Percentiles rank a stretch among this genome's conserved stretches.
Evolutionary conservation across 1,140 invertebrate genomes (phyloP).

Genomic region (Drosophila dunni): DNA sequence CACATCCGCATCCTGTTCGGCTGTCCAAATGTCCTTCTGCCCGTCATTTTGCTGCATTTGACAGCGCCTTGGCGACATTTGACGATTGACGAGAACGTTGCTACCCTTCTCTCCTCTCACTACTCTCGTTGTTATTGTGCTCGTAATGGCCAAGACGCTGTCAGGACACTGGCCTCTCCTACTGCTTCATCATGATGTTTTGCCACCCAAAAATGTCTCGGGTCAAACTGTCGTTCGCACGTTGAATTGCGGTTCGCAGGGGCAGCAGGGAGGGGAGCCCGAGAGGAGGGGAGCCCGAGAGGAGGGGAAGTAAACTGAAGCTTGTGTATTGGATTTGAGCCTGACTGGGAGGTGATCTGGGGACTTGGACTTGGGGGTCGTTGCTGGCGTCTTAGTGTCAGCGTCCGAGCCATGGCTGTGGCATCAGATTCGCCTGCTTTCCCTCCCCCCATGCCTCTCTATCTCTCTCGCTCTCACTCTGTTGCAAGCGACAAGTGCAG

Average conservation of each 20-base stretch:
- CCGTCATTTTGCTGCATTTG: conserved; percentile 75
- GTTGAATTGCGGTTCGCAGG: conserved; percentile 73
- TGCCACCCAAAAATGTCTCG: conserved; percentile 66
- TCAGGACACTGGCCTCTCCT: conserved; percentile 7
- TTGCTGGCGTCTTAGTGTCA: conserved; percentile 77
- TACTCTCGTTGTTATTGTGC: conserved; percentile 55
- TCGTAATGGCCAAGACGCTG: conserved; percentile 68
- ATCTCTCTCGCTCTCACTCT: conserved; percentile 3
- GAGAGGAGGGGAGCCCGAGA: background rate
- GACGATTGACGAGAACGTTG: conserved; percentile 84
- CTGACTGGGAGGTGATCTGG: conserved; percentile 52
- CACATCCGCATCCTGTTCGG: conserved; percentile 35
- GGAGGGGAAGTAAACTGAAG: conserved; percentile 25
- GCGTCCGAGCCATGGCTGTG: conserved; percentile 69
- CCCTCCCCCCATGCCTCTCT: conserved; percentile 2
- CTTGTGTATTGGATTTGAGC: conserved; percentile 77
- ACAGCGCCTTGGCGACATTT: conserved; percentile 82
- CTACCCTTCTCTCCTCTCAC: background rate
- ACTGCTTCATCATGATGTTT: conserved; percentile 42
- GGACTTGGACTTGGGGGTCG: conserved; percentile 37
- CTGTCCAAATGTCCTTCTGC: conserved; percentile 40
- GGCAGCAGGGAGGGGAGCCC: conserved; percentile 11
- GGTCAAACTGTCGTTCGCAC: conserved; percentile 82
- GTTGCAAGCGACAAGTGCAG: conserved; percentile 74
- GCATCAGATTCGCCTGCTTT: background rate